phyloP scores from a whole-genome alignment of 2,888 invertebrate genomes.

The Polydrusus pterygomalis region DNA sequence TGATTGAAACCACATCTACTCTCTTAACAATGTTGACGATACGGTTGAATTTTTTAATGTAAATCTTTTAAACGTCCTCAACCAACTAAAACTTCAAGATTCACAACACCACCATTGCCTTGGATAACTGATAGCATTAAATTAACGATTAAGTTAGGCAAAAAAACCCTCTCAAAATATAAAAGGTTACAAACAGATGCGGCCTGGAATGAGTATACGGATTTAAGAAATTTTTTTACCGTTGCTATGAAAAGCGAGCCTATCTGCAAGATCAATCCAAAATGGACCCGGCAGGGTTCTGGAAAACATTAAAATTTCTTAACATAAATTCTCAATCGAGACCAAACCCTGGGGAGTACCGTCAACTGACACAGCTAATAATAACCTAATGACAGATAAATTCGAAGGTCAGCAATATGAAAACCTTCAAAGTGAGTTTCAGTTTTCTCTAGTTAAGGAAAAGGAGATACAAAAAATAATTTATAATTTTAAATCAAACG shows the following conservation, averaged over 20 bases:
- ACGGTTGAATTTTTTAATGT: background rate
- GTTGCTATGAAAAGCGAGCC: background rate
- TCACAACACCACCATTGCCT: too few species aligned
- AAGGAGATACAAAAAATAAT: background rate
- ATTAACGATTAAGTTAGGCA: background rate
- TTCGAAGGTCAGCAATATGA: background rate
- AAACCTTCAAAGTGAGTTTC: background rate
- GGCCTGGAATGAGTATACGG: background rate
- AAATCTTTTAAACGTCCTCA: background rate
- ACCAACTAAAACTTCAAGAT: too few species aligned
- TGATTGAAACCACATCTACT: background rate
- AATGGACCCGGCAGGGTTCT: background rate
- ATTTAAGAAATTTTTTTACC: slow-evolving; percentile 3
- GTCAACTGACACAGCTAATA: background rate
- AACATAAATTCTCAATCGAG: background rate
- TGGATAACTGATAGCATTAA: slow-evolving; percentile 5
- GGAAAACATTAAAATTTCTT: background rate
- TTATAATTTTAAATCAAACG: background rate
- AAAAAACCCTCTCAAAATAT: background rate
- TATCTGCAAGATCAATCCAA: background rate
- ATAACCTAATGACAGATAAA: background rate
- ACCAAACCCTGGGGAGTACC: background rate
- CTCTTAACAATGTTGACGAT: background rate
- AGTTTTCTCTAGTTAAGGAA: background rate
- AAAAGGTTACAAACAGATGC: background rate